phyloP scores from a whole-genome alignment of 2,888 invertebrate species.

The Eledone cirrhosa region DNA sequence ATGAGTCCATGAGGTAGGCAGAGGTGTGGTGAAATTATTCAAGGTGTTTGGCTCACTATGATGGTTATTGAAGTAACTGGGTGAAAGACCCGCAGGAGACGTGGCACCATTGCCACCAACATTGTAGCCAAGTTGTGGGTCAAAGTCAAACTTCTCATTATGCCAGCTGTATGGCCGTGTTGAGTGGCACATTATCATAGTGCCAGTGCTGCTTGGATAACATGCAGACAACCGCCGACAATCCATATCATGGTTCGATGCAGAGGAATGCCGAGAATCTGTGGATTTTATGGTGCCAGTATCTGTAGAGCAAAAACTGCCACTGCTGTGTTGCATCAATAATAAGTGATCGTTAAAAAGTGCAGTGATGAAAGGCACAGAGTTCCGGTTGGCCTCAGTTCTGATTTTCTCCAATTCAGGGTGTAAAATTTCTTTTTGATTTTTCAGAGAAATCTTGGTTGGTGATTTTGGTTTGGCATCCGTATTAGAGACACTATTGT shows the following conservation, averaged over 20 bases:
- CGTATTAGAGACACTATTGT: slow-evolving; percentile 28
- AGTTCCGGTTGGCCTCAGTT: slow-evolving; percentile 52
- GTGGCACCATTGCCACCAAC: slow-evolving; percentile 20
- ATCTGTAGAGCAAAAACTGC: slow-evolving; percentile 47
- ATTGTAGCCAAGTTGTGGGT: slow-evolving; percentile 44
- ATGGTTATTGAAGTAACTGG: slow-evolving; percentile 45
- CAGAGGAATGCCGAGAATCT: slow-evolving; percentile 50
- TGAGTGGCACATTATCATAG: slow-evolving; percentile 43
- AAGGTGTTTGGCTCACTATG: slow-evolving; percentile 56
- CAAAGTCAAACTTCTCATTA: slow-evolving; percentile 59
- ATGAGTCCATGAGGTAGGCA: slow-evolving; percentile 46
- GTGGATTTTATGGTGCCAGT: slow-evolving; percentile 52
- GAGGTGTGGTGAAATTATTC: slow-evolving; percentile 39
- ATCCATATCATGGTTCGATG: slow-evolving; percentile 51
- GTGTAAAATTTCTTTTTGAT: slow-evolving; percentile 49
- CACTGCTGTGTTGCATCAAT: slow-evolving; percentile 55
- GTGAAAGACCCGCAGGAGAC: slow-evolving; percentile 34
- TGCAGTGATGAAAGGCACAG: slow-evolving; percentile 84
- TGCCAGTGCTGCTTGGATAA: slow-evolving; percentile 49
- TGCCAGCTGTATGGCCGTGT: slow-evolving; percentile 62
- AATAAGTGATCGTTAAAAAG: slow-evolving; percentile 91
- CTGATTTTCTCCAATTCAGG: slow-evolving; percentile 59
- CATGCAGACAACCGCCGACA: slow-evolving; percentile 54
- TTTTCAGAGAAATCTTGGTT: slow-evolving; percentile 35
- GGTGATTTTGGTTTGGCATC: slow-evolving; percentile 27